phyloP scores from a whole-genome alignment of 1,140 invertebrate species.

The Cherax quadricarinatus region DNA sequence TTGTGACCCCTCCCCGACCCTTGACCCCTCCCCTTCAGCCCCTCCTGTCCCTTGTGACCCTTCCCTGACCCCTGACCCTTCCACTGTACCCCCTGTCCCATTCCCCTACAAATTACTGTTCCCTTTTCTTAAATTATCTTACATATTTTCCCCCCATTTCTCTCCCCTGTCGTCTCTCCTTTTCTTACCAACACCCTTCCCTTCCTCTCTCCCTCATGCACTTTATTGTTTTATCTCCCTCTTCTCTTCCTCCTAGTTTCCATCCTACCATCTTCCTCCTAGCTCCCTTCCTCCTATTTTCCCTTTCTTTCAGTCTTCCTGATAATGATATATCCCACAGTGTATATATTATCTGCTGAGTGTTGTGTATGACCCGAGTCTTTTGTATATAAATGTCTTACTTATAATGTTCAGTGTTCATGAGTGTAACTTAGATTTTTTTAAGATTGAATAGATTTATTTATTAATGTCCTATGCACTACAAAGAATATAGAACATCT shows the following conservation, averaged over 20 bases:
- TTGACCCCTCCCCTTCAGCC: constrained; percentile 39
- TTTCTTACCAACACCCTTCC: no score
- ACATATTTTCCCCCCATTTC: not conserved
- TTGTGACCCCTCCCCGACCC: constrained; percentile 70
- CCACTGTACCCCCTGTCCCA: not conserved
- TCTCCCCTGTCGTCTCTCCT: not conserved
- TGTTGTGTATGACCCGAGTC: not conserved
- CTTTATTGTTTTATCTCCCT: no score
- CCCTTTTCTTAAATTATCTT: not conserved
- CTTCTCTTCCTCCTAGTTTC: no score
- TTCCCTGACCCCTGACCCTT: not conserved
- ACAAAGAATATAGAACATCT: no score
- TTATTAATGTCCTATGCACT: no score
- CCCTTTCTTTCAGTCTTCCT: not conserved
- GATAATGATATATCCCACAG: no score
- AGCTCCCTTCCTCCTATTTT: not conserved
- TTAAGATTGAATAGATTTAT: not conserved
- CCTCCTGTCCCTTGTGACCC: constrained; percentile 56
- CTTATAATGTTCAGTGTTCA: not conserved
- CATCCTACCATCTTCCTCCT: not conserved
- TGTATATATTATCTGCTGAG: no score
- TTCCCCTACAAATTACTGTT: not conserved
- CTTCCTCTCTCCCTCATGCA: no score
- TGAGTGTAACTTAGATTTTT: not conserved
- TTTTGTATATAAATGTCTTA: not conserved